Evolutionary conservation across 2,888 invertebrate genomes (phyloP).

Genomic region (Xanthorhoe designata): DNA sequence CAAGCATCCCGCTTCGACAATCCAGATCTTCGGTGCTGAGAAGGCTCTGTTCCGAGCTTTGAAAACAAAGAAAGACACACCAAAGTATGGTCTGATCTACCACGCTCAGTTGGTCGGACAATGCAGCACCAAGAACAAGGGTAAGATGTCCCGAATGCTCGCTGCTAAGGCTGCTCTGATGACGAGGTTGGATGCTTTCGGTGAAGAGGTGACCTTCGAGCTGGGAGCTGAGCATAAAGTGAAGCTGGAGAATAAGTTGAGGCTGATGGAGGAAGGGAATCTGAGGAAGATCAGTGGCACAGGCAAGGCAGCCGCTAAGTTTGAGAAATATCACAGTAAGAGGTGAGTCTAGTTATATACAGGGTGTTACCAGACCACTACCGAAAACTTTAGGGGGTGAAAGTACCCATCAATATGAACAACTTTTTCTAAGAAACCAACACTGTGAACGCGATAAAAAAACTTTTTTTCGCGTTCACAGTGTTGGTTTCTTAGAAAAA

Average conservation of each 20-base stretch:
- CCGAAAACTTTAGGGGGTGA: no score
- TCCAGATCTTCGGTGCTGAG: constrained; percentile 99
- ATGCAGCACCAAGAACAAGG: constrained; percentile 95
- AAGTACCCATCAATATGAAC: no score
- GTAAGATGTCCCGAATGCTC: constrained; percentile 97
- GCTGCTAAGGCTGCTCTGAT: constrained; percentile 98
- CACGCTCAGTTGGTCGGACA: constrained; percentile 97
- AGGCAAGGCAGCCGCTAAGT: constrained; percentile 94
- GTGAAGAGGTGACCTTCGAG: constrained; percentile 93
- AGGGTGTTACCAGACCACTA: no score
- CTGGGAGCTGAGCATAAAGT: constrained; percentile 96
- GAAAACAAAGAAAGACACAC: constrained; percentile 98
- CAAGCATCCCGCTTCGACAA: constrained; percentile 98
- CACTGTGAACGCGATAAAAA: no score
- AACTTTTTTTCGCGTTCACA: no score
- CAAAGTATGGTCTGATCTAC: constrained; percentile 99
- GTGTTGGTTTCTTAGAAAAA: no score
- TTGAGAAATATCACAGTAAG: constrained; percentile 96
- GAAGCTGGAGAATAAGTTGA: constrained; percentile 92
- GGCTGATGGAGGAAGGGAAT: constrained; percentile 94
- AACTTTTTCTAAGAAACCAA: no score
- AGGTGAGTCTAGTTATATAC: constrained; percentile 82
- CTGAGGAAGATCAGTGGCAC: constrained; percentile 93
- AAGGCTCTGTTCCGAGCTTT: constrained; percentile 98
- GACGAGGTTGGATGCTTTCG: constrained; percentile 97